Percentiles rank a stretch among this genome's conserved stretches.
phyloP scores from a whole-genome alignment of 2,797 vertebrate species.

The Siniperca obscura region DNA sequence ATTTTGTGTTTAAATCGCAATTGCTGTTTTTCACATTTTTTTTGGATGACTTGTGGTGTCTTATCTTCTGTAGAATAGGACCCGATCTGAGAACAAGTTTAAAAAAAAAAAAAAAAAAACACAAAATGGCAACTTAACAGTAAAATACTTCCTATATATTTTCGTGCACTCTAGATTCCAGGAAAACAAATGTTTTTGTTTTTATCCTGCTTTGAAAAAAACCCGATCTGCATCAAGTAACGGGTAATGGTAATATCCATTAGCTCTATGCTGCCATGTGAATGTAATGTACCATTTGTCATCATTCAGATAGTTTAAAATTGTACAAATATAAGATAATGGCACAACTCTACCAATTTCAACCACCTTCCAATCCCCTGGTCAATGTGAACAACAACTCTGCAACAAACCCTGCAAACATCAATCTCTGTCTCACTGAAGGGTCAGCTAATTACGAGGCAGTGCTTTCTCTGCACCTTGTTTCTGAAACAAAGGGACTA shows the following conservation, averaged over 20 bases:
- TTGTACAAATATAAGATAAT: not conserved
- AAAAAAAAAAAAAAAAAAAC: too few relatives aligned
- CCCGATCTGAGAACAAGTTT: too few relatives aligned
- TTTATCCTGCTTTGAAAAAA: not conserved
- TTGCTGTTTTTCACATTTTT: too few relatives aligned
- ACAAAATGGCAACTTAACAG: too few relatives aligned
- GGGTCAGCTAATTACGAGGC: slow-evolving; percentile 20
- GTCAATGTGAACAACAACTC: slow-evolving; percentile 8
- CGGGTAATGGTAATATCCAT: not conserved
- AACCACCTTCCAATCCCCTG: not conserved
- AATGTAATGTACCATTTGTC: not conserved
- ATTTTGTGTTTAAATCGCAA: not conserved
- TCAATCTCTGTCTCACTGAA: slow-evolving; percentile 15
- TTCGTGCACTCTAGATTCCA: too few relatives aligned
- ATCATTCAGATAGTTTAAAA: not conserved
- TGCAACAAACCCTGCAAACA: slow-evolving; percentile 25
- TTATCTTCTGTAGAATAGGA: too few relatives aligned
- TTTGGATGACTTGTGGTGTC: too few relatives aligned
- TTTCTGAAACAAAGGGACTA: slow-evolving; percentile 9
- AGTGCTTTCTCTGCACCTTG: slow-evolving; percentile 23
- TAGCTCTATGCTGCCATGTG: not conserved
- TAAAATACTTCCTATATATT: too few relatives aligned
- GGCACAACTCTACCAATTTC: not conserved
- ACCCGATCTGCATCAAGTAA: not conserved
- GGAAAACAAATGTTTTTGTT: too few relatives aligned